phyloP scores from a whole-genome alignment of 2,888 invertebrate genomes.

The Nezara viridula region DNA sequence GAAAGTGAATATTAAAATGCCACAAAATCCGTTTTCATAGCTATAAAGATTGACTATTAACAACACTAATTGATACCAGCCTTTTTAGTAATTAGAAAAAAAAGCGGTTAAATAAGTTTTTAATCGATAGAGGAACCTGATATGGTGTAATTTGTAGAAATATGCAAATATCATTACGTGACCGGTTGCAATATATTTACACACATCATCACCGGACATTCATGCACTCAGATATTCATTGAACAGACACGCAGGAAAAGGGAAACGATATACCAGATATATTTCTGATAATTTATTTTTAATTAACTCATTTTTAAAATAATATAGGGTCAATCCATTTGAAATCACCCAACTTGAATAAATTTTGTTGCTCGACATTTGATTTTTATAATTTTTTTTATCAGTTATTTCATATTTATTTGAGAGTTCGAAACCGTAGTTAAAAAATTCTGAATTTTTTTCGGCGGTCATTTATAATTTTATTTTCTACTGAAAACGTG shows the following conservation, averaged over 20 bases:
- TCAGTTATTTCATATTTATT: too few species aligned
- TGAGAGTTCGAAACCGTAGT: too few species aligned
- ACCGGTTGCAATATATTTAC: neutral
- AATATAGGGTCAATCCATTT: too few species aligned
- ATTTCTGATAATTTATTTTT: too few species aligned
- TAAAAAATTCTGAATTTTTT: too few species aligned
- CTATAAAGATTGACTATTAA: neutral
- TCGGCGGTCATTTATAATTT: too few species aligned
- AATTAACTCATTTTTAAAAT: too few species aligned
- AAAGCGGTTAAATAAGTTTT: neutral
- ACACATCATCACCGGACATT: neutral
- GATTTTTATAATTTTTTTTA: too few species aligned
- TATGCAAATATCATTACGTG: slow-evolving; percentile 20
- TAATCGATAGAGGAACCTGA: neutral
- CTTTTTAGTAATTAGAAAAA: neutral
- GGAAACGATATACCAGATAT: too few species aligned
- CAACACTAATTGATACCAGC: neutral
- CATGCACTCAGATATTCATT: neutral
- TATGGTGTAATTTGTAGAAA: neutral
- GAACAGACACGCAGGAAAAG: neutral
- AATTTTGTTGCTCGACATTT: too few species aligned
- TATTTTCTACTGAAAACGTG: too few species aligned
- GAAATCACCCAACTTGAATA: too few species aligned
- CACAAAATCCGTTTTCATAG: neutral
- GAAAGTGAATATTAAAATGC: neutral